phyloP scores from a whole-genome alignment of 2,888 invertebrate genomes.

The Endomychus coccineus region DNA sequence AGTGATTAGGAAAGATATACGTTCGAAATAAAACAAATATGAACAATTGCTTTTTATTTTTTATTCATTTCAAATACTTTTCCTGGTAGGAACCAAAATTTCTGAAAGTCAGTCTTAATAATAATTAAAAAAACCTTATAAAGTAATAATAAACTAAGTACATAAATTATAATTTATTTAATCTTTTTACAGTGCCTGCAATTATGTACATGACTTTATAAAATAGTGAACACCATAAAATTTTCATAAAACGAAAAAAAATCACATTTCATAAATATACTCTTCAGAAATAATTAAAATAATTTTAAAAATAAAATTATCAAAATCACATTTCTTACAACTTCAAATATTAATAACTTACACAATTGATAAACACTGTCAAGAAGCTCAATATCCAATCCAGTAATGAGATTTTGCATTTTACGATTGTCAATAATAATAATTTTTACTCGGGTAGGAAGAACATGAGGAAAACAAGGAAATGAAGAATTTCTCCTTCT shows the following conservation, averaged over 20 bases:
- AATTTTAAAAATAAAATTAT: too few species aligned
- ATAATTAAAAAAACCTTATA: constrained; percentile 30
- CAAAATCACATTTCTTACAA: too few species aligned
- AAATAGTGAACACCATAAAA: constrained; percentile 17
- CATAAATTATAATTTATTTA: constrained; percentile 36
- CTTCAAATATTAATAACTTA: constrained; percentile 12
- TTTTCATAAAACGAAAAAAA: too few species aligned
- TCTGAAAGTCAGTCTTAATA: constrained; percentile 45
- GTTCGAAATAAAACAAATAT: constrained; percentile 4
- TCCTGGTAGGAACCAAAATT: constrained; percentile 45
- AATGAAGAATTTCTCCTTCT: too few species aligned
- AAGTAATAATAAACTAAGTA: constrained; percentile 31
- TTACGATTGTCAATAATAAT: neutral
- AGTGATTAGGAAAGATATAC: too few species aligned
- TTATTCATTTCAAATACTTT: constrained; percentile 40
- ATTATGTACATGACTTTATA: constrained; percentile 26
- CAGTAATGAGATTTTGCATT: neutral
- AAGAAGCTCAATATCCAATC: constrained; percentile 11
- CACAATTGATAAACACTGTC: constrained; percentile 17
- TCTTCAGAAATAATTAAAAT: too few species aligned
- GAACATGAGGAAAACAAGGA: too few species aligned
- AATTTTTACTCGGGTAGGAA: neutral
- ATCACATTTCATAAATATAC: too few species aligned
- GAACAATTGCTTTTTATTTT: constrained; percentile 7
- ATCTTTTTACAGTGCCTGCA: constrained; percentile 32